Evolutionary conservation across 2,888 invertebrate species (phyloP).

Genomic region (Acanthococcus lagerstroemiae): DNA sequence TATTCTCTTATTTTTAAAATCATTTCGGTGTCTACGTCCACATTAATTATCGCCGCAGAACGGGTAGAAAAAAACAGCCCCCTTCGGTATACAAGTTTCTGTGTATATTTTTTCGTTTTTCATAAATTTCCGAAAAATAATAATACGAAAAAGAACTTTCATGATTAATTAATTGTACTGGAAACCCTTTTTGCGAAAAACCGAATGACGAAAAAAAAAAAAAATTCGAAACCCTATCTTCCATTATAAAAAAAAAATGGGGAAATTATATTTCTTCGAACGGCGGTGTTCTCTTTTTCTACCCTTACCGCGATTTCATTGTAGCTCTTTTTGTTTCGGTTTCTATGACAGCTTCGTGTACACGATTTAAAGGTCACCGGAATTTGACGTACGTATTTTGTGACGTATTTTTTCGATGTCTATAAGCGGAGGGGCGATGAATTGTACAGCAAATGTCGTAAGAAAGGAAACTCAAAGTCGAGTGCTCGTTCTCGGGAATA

Average conservation of each 20-base stretch:
- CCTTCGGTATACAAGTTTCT: conserved; percentile 23
- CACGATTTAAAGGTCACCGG: neutral
- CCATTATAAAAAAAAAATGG: conserved; percentile 3
- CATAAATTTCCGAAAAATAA: conserved; percentile 8
- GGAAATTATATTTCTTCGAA: conserved; percentile 5
- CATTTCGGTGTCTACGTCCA: conserved; percentile 21
- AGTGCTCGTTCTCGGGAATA: neutral
- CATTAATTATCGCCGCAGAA: conserved; percentile 17
- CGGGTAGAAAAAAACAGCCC: conserved; percentile 22
- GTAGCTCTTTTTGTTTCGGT: neutral
- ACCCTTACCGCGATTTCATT: neutral
- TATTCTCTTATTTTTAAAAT: conserved; percentile 3
- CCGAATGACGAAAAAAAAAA: neutral
- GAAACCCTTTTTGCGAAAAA: conserved; percentile 23
- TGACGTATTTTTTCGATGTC: too few species aligned
- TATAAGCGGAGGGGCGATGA: too few species aligned
- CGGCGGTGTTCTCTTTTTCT: neutral
- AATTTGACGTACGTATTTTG: too few species aligned
- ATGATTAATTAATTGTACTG: conserved; percentile 30
- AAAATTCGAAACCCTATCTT: conserved; percentile 1
- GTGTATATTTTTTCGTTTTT: conserved; percentile 17
- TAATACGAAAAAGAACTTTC: conserved; percentile 20
- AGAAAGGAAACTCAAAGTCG: too few species aligned
- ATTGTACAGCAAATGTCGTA: too few species aligned
- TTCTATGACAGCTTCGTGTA: neutral